These are phyloP conservation scores for Chalcosyrphus nemorum DNA, from an alignment of 2,888 invertebrate genomes.

Conservation along the genomic window DNA sequence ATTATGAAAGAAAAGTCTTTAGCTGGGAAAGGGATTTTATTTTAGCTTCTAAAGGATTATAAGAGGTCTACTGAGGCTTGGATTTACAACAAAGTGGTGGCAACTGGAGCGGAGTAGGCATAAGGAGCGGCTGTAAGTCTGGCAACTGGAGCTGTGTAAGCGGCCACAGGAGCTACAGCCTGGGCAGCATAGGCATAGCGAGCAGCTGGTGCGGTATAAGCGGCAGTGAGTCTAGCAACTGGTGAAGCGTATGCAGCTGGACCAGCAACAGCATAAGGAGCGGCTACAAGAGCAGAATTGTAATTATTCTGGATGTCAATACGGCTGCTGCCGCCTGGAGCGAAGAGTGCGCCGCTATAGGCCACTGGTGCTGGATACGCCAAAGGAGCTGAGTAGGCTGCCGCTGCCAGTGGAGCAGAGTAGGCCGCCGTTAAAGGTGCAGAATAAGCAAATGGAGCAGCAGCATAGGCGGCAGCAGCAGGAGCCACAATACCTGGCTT, in stretches of 20 bases:
- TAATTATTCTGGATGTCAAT: constrained; percentile 68
- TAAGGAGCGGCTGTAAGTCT: background rate
- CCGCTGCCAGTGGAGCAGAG: too few species aligned
- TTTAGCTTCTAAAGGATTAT: constrained; percentile 18
- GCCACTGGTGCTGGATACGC: constrained; percentile 52
- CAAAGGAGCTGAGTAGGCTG: constrained; percentile 75
- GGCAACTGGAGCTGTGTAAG: constrained; percentile 25
- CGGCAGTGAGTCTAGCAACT: background rate
- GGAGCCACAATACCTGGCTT: too few species aligned
- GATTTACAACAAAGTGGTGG: constrained; percentile 74
- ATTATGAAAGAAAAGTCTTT: background rate
- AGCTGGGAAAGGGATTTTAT: constrained; percentile 32
- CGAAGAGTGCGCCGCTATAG: constrained; percentile 38
- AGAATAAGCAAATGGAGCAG: constrained; percentile 46
- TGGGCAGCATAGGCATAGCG: constrained; percentile 19
- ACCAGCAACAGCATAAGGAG: constrained; percentile 78
- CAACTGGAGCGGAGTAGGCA: constrained; percentile 31
- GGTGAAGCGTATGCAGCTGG: constrained; percentile 74
- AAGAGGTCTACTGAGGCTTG: background rate
- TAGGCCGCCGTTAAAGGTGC: constrained; percentile 74
- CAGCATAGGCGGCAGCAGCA: constrained; percentile 75
- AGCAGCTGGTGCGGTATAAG: constrained; percentile 41
- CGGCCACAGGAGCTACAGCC: constrained; percentile 23
- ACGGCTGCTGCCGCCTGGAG: constrained; percentile 54
- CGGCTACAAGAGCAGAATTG: constrained; percentile 68